These are phyloP conservation scores for Epirrhoe tristata DNA, from an alignment of 2,888 invertebrate genomes.

Conservation along the genomic window DNA sequence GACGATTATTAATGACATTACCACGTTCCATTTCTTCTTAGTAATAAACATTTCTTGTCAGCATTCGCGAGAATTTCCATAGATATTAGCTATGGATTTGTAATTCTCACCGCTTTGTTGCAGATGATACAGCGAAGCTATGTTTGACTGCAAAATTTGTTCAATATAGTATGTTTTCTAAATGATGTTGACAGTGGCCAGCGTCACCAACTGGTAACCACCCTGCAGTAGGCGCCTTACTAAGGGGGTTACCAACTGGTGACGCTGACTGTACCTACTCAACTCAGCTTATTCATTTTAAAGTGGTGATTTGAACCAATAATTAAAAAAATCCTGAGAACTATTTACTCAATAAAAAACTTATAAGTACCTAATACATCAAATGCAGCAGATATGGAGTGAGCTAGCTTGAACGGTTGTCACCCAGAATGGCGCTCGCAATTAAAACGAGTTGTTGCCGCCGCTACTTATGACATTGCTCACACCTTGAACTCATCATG, in stretches of 20 bases:
- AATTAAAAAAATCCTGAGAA: no score
- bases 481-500: constrained; percentile 73
- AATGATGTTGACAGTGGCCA: no score
- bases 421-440: constrained; percentile 61
- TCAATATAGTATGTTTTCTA: no score
- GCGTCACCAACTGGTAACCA: no score
- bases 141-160: no score
- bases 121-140: constrained; percentile 4
- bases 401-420: constrained; percentile 14
- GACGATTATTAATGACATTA: constrained; percentile 25
- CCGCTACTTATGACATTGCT: constrained; percentile 70
- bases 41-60: constrained; percentile 35
- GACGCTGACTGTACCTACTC: no score
- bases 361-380: not conserved
- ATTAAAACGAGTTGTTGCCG: constrained; percentile 67
- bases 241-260: no score
- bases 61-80: constrained; percentile 23
- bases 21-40: constrained; percentile 30
- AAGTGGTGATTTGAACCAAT: no score
- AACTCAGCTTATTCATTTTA: no score
- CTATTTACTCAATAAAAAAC: no score
- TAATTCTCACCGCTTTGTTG: constrained; percentile 39
- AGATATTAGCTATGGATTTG: constrained; percentile 26
- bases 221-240: no score
- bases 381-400: constrained; percentile 1